phyloP scores from a whole-genome alignment of 1,140 invertebrate species.

The Paramacrobiotus metropolitanus region DNA sequence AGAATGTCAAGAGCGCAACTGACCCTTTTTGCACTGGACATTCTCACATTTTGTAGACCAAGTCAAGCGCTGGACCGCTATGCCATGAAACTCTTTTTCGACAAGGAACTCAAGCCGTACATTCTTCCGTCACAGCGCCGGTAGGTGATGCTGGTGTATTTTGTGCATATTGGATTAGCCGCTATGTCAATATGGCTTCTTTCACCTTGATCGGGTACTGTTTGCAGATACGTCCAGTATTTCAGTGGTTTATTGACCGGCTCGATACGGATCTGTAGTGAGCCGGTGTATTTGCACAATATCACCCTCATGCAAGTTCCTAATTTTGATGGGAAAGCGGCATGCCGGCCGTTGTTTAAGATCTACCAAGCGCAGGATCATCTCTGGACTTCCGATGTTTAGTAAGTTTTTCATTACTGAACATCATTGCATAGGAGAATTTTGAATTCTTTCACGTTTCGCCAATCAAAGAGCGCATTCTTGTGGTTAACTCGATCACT shows the following conservation, averaged over 20 bases:
- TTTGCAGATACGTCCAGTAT: constrained; percentile 54
- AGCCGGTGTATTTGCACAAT: constrained; percentile 58
- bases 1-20: not conserved
- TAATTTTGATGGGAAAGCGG: constrained; percentile 40
- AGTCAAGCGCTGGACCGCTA: constrained; percentile 70
- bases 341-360: constrained; percentile 47
- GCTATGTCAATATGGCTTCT: too few species aligned
- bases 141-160: too few species aligned
- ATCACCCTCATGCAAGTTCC: constrained; percentile 59
- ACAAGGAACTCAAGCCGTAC: constrained; percentile 54
- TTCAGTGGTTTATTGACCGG: constrained; percentile 70
- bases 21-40: not conserved
- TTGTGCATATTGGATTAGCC: too few species aligned
- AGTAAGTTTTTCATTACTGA: constrained; percentile 32
- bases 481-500: too few species aligned
- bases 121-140: constrained; percentile 65
- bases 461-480: too few species aligned
- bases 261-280: constrained; percentile 57
- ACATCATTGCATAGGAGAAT: too few species aligned
- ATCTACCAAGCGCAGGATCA: constrained; percentile 56
- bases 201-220: constrained; percentile 5
- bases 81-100: constrained; percentile 67
- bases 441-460: too few species aligned
- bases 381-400: constrained; percentile 57
- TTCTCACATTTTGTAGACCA: constrained; percentile 27